Base-by-base conservation (phyloP, 2,888 invertebrate species). In the Campoletis raptor region DNA sequence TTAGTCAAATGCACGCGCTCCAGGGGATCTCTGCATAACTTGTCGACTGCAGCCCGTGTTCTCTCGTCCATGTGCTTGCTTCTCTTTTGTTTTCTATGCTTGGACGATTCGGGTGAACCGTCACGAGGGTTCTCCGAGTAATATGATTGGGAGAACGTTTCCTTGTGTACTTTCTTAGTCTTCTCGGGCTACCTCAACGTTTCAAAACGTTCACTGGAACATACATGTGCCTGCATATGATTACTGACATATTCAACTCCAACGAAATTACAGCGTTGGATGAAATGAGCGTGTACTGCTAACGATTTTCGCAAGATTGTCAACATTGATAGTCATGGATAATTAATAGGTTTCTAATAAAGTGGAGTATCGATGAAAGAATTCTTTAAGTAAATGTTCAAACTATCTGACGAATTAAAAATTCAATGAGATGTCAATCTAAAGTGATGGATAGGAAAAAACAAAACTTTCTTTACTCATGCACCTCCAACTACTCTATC, bases 1-100 rank as follows among this genome's bases (percentile, higher is more conserved):
- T 92, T 92, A 92, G 92, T 92, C 92, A 92, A 92, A 92, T 92
- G 92, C 92, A 92, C 91, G 82, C 79, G 85, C 85, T 82, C 85
- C 82, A 74, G 82, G 79, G 82, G 74, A 67, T 81, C 91, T 91
- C 91, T 90, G 92, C 92, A 92, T 92, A 92, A 92, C 92, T 92
- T 91, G 92, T 91, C 91, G 91, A 91, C 91, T 91, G 90, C 91
- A 91, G 91, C 91, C 89, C 90, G 77, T 52, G 64, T 67, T 73
- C 67, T 81, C 66, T 54, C 42, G 52, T 64, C 79, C 82, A 48
- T 85, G 81, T 57, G 66, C 81, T 80, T 79, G 90, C 88, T 89
- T 88, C 89, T 91, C 91, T 91, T 92, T 92, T 91, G 90, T 92
- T 91, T 90, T 89, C 89, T 90, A 90, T 90, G 89, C 91, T 90